Conservation (phyloP, 2,888 invertebrate species). For the Dynastes grantii region DNA sequence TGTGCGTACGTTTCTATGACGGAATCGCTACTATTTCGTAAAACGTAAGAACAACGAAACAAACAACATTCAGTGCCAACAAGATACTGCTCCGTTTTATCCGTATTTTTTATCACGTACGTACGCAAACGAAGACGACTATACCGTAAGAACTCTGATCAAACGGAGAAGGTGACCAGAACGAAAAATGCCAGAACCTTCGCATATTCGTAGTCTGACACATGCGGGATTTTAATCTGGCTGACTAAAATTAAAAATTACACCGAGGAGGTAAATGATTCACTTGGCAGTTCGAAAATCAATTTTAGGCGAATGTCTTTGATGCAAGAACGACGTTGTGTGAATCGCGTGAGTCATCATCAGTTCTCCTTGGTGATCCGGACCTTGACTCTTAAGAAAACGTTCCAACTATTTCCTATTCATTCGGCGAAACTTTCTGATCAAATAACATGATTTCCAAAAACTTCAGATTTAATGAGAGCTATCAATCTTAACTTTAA, state of each 20-base stretch:
- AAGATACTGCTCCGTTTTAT: constrained; percentile 36
- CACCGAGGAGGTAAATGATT: constrained; percentile 44
- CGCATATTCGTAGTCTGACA: constrained; percentile 44
- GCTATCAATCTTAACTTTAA: no score
- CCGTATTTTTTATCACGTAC: constrained; percentile 32
- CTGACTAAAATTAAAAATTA: constrained; percentile 47
- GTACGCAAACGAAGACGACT: constrained; percentile 23
- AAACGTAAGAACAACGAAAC: constrained; percentile 41
- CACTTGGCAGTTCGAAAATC: constrained; percentile 46
- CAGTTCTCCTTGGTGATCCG: constrained; percentile 27
- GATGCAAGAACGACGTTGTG: constrained; percentile 37
- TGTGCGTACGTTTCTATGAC: constrained; percentile 38
- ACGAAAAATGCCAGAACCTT: constrained; percentile 40
- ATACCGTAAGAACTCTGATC: constrained; percentile 7
- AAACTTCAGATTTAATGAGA: no score
- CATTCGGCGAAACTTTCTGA: neutral
- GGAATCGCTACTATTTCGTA: constrained; percentile 33
- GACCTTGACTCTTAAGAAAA: constrained; percentile 43
- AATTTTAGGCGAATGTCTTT: constrained; percentile 36
- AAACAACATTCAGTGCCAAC: constrained; percentile 46
- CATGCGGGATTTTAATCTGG: constrained; percentile 43
- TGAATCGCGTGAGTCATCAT: constrained; percentile 30
- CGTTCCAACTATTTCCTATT: constrained; percentile 44
- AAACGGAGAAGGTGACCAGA: constrained; percentile 8
- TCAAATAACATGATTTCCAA: no score